A percentile compares a stretch with the other conserved stretches of the same genome.
These are phyloP conservation scores for Macrobrachium nipponense DNA, from an alignment of 1,140 invertebrate species.

Conservation along the genomic window DNA sequence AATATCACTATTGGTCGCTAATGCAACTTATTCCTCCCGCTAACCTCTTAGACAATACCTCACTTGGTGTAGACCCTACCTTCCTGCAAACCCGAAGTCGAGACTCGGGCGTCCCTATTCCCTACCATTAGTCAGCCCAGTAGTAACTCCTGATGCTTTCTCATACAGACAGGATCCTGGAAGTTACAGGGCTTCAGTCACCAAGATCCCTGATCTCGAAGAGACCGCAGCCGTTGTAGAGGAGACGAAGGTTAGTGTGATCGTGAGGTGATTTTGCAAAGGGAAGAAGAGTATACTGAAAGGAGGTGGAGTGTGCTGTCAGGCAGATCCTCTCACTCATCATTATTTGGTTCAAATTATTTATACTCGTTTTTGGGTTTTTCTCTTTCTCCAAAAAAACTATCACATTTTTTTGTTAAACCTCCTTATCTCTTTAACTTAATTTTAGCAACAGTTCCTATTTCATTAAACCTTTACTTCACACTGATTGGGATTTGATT, in stretches of 20 bases:
- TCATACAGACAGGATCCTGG: conserved; percentile 44
- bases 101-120: neutral
- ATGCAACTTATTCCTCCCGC: too few species aligned
- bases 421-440: too few species aligned
- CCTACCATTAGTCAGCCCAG: conserved; percentile 7
- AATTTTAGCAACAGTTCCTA: too few species aligned
- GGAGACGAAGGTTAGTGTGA: conserved; percentile 33
- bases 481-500: too few species aligned
- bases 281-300: neutral
- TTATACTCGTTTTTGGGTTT: too few species aligned
- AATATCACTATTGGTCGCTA: too few species aligned
- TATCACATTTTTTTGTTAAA: too few species aligned
- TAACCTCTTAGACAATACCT: conserved; percentile 10
- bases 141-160: conserved; percentile 21
- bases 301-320: neutral
- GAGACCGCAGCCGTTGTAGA: conserved; percentile 62
- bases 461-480: too few species aligned
- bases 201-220: conserved; percentile 56
- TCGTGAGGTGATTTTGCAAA: neutral
- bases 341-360: too few species aligned
- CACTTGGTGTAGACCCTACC: neutral
- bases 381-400: too few species aligned
- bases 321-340: too few species aligned
- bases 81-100: neutral
- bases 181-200: conserved; percentile 53